Percentiles rank a stretch among this genome's conserved stretches.
Conservation (phyloP, 2,113 vertebrate genomes). For the Oryzias javanicus region DNA sequence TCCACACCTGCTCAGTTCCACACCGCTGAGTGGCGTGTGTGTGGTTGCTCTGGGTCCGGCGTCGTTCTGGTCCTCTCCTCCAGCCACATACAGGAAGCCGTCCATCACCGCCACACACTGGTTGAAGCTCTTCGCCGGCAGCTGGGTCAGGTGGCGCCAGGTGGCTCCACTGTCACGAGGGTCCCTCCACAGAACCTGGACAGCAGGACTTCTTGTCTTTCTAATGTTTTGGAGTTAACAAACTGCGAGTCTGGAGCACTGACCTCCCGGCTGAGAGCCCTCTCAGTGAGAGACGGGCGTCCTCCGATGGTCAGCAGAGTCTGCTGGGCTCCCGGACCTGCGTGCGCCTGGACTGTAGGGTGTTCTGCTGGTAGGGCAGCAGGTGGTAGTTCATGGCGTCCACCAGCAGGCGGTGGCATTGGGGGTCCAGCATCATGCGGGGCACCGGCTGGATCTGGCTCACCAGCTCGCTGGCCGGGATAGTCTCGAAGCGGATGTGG, state of each 20-base stretch:
- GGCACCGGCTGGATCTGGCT: conserved; percentile 83
- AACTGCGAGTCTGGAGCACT: background rate
- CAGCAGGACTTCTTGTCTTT: conserved; percentile 30
- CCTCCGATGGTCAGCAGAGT: conserved; percentile 80
- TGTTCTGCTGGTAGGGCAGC: conserved; percentile 84
- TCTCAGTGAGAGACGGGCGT: conserved; percentile 78
- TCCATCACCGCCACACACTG: conserved; percentile 86
- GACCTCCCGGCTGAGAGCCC: conserved; percentile 83
- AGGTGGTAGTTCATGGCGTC: conserved; percentile 91
- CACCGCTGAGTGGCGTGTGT: conserved; percentile 83
- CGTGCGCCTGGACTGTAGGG: conserved; percentile 80
- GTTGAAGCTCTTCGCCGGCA: conserved; percentile 86
- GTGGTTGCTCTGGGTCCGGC: conserved; percentile 87
- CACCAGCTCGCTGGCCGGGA: conserved; percentile 82
- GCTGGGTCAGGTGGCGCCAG: conserved; percentile 83
- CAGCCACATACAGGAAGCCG: conserved; percentile 83
- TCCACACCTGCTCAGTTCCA: conserved; percentile 75
- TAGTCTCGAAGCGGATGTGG: conserved; percentile 80
- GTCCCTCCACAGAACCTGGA: conserved; percentile 81
- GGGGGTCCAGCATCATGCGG: conserved; percentile 82
- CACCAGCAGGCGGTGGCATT: conserved; percentile 83
- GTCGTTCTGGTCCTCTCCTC: conserved; percentile 86
- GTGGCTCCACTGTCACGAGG: conserved; percentile 73
- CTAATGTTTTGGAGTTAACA: too few relatives aligned
- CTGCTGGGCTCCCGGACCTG: conserved; percentile 74